A percentile compares a stretch with the other conserved stretches of the same genome.
phyloP scores from a whole-genome alignment of 2,797 vertebrate species.

The Pipistrellus nathusii region DNA sequence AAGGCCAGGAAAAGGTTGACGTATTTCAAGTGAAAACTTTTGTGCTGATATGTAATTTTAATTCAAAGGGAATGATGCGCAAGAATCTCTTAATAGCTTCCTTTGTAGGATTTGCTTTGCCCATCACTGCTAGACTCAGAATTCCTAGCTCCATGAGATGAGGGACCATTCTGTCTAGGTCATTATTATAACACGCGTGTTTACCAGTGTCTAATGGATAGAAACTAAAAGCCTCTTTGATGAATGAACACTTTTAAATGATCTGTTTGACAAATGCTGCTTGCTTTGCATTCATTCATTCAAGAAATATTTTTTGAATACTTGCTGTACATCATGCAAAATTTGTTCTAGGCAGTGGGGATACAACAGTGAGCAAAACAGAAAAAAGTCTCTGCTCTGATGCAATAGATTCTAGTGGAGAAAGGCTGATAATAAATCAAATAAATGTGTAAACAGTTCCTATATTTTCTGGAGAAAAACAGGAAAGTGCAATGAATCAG shows the following conservation, averaged over 20 bases:
- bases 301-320: neutral
- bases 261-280: neutral
- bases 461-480: slow-evolving; percentile 7
- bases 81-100: slow-evolving; percentile 1
- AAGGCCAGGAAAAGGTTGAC: slow-evolving; percentile 14
- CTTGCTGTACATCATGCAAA: neutral
- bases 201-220: neutral
- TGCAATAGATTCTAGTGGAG: neutral
- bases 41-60: slow-evolving; percentile 6
- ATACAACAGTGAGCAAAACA: neutral
- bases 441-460: neutral
- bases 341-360: neutral
- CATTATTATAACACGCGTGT: neutral
- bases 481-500: neutral
- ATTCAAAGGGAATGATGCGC: neutral
- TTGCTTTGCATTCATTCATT: neutral
- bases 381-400: neutral
- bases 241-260: neutral
- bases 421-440: neutral
- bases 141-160: neutral
- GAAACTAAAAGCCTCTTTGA: slow-evolving; percentile 3
- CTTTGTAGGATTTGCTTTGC: neutral
- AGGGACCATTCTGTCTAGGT: neutral
- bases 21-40: slow-evolving; percentile 43
- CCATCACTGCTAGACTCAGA: neutral